Percentiles rank a stretch among this genome's conserved stretches.
Evolutionary conservation across 1,140 invertebrate species (phyloP).

Genomic region (Subanguina moxae): DNA sequence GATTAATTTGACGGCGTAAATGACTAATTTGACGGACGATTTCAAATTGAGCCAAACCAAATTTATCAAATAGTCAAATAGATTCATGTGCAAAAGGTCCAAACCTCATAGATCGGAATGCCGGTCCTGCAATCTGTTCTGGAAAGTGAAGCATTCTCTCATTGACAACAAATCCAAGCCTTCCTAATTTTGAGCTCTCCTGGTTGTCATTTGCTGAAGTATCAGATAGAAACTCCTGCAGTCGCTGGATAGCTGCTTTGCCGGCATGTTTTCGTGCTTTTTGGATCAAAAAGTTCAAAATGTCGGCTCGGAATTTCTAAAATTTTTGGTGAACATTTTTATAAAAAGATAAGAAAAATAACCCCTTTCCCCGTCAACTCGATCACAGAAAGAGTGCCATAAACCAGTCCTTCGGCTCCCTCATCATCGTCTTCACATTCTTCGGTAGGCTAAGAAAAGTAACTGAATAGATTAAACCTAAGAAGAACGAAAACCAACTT

Average conservation of each 20-base stretch:
- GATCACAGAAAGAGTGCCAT: constrained; percentile 42
- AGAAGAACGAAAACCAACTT: background rate
- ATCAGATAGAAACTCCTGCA: constrained; percentile 15
- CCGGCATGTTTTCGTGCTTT: constrained; percentile 32
- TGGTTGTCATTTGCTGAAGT: background rate
- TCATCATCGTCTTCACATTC: constrained; percentile 44
- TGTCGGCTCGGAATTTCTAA: constrained; percentile 31
- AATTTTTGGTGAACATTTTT: background rate
- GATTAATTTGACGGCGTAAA: no score
- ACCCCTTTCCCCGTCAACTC: constrained; percentile 31
- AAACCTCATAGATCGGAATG: constrained; percentile 28
- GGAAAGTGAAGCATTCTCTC: constrained; percentile 48
- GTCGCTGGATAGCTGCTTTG: constrained; percentile 18
- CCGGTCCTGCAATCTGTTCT: constrained; percentile 44
- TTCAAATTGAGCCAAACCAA: no score
- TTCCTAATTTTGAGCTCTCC: constrained; percentile 5
- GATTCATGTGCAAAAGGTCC: background rate
- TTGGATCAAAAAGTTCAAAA: constrained; percentile 33
- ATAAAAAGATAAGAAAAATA: constrained; percentile 17
- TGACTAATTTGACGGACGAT: no score
- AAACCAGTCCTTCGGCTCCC: constrained; percentile 34
- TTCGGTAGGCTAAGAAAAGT: constrained; percentile 27
- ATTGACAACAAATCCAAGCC: constrained; percentile 35
- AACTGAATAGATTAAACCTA: background rate
- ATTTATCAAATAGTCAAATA: constrained; percentile 15